phyloP scores from a whole-genome alignment of 1,140 invertebrate species.

The Mylabris phalerata region DNA sequence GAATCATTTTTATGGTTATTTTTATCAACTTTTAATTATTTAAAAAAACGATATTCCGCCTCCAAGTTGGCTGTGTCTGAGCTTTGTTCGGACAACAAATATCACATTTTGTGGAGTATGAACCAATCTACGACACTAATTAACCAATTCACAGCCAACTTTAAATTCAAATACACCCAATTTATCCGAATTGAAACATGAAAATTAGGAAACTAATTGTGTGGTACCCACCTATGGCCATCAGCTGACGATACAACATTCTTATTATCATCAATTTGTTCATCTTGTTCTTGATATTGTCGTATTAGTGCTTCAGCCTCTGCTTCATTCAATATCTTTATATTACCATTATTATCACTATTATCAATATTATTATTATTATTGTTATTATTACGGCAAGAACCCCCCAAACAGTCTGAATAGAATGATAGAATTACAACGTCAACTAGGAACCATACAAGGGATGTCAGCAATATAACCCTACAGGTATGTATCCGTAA shows the following conservation, averaged over 20 bases:
- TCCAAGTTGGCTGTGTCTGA: no score
- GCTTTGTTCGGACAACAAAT: no score
- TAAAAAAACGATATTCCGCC: no score
- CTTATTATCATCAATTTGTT: background rate
- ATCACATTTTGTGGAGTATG: no score
- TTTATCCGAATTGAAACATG: background rate
- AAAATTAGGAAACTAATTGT: background rate
- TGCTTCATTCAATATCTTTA: background rate
- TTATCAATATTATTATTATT: background rate
- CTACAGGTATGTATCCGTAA: conserved; percentile 89
- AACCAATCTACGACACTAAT: no score
- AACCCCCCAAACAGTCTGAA: conserved; percentile 79
- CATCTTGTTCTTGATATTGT: background rate
- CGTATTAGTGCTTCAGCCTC: background rate
- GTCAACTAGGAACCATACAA: conserved; percentile 93
- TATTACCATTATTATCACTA: background rate
- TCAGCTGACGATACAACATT: background rate
- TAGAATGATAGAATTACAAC: conserved; percentile 88
- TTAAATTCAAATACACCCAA: no score
- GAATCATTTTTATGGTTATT: no score
- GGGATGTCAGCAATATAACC: conserved; percentile 86
- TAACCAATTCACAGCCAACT: no score
- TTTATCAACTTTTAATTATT: no score
- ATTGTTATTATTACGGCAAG: conserved; percentile 43
- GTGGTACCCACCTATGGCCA: conserved; percentile 3